Evolutionary conservation across 2,797 vertebrate genomes (phyloP).

Genomic region (Loriculus beryllinus): DNA sequence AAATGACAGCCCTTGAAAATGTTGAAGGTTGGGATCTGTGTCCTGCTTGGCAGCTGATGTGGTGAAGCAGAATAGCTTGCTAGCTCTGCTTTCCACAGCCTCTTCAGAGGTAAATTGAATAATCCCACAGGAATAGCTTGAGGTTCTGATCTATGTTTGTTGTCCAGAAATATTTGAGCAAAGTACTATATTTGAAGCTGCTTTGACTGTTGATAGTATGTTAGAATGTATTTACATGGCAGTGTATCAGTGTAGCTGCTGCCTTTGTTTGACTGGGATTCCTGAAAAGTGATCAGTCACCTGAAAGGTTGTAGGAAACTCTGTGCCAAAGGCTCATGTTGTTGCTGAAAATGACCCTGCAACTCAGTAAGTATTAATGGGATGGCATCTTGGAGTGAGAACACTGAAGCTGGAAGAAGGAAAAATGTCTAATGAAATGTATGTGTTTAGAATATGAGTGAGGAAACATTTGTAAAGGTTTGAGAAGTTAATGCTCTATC

Average conservation of each 20-base stretch:
- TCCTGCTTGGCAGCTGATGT: not conserved
- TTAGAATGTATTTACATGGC: not conserved
- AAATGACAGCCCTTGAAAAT: not conserved
- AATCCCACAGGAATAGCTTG: not conserved
- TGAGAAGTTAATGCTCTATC: not conserved
- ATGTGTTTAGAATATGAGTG: not conserved
- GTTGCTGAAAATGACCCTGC: not conserved
- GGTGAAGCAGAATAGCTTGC: not conserved
- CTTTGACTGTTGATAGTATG: fast-evolving
- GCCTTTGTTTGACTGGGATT: not conserved
- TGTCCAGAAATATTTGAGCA: not conserved
- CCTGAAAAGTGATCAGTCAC: not conserved
- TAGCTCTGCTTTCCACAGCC: fast-evolving
- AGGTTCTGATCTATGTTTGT: not conserved
- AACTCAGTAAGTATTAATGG: not conserved
- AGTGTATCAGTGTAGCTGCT: not conserved
- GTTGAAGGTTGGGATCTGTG: not conserved
- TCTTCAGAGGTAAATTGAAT: not conserved
- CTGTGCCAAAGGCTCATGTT: not conserved
- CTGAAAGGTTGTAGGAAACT: not conserved
- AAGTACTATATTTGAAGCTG: not conserved
- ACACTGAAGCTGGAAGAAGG: not conserved
- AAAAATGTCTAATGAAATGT: not conserved
- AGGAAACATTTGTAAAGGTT: not conserved
- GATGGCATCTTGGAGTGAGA: not conserved